Evolutionary conservation across 1,140 invertebrate genomes (phyloP).

Genomic region (Lutraria rhynchaena): DNA sequence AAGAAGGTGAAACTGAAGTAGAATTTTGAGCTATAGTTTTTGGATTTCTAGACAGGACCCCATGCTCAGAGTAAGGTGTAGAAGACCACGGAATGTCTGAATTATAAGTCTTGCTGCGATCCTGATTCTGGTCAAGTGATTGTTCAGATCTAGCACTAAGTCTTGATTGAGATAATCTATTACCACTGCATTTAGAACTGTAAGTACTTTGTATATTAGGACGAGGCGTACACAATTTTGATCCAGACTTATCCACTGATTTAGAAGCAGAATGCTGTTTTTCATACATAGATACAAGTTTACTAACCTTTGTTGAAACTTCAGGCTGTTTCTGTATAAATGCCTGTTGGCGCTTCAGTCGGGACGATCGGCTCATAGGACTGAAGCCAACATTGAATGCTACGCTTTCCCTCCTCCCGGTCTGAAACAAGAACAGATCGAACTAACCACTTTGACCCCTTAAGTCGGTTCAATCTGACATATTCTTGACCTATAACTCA

Average conservation of each 20-base stretch:
- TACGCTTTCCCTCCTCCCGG: slow-evolving; percentile 41
- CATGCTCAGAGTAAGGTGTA: too few species aligned
- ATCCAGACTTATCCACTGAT: background rate
- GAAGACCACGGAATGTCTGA: background rate
- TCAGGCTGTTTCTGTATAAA: slow-evolving; percentile 57
- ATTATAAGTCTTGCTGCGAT: background rate
- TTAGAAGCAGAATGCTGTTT: slow-evolving; percentile 5
- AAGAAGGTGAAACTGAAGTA: too few species aligned
- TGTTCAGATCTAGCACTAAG: background rate
- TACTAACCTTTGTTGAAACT: slow-evolving; percentile 47
- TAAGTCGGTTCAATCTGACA: too few species aligned
- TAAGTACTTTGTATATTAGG: background rate
- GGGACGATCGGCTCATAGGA: slow-evolving; percentile 40
- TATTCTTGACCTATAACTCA: too few species aligned
- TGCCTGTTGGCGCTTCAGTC: slow-evolving; percentile 49
- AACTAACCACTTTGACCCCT: too few species aligned
- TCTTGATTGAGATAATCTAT: background rate
- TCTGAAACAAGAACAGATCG: too few species aligned
- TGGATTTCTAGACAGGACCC: too few species aligned
- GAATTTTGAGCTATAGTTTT: too few species aligned
- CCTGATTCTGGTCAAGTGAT: background rate
- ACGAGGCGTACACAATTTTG: background rate
- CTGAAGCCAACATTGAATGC: slow-evolving; percentile 49
- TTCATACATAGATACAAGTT: slow-evolving; percentile 40
- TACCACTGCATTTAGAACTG: background rate